A percentile compares a stretch with the other conserved stretches of the same genome.
phyloP scores from a whole-genome alignment of 2,113 vertebrate species.

The Typhlomys cinereus region DNA sequence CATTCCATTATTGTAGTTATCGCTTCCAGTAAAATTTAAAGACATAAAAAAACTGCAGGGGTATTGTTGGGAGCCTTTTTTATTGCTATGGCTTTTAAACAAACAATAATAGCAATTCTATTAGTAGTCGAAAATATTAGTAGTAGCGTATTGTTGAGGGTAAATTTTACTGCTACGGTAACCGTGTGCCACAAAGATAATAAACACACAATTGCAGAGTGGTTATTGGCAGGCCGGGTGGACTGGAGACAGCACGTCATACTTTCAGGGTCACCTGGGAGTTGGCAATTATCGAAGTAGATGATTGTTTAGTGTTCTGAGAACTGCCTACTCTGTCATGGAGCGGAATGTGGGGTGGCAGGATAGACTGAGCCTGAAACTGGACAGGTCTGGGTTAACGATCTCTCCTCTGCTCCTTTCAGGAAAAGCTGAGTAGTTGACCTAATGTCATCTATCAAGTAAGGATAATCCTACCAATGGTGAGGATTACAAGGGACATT shows the following conservation, averaged over 20 bases:
- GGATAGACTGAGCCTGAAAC: not conserved
- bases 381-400: not conserved
- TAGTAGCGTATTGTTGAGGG: not conserved
- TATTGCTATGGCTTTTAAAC: slow-evolving; percentile 68
- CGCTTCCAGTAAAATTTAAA: slow-evolving; percentile 71
- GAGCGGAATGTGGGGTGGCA: not conserved
- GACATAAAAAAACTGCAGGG: slow-evolving; percentile 44
- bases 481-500: not conserved
- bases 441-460: not conserved
- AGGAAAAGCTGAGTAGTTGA: not conserved
- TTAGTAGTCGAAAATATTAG: slow-evolving; percentile 69
- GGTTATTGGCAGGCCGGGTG: slow-evolving; percentile 47
- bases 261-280: slow-evolving; percentile 17
- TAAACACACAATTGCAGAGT: slow-evolving; percentile 41
- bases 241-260: slow-evolving; percentile 46
- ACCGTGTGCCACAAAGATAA: slow-evolving; percentile 57
- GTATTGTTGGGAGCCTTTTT: slow-evolving; percentile 63
- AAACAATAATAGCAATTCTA: slow-evolving; percentile 69
- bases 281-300: not conserved
- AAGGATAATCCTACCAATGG: not conserved
- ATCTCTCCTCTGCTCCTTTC: not conserved
- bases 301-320: not conserved
- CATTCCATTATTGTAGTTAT: slow-evolving; percentile 54
- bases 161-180: slow-evolving; percentile 58
- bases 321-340: not conserved